Evolutionary conservation across 1,140 invertebrate genomes (phyloP), one percentile per base, ranked within the genome.

Genomic region (Leptoteleia sp.): DNA sequence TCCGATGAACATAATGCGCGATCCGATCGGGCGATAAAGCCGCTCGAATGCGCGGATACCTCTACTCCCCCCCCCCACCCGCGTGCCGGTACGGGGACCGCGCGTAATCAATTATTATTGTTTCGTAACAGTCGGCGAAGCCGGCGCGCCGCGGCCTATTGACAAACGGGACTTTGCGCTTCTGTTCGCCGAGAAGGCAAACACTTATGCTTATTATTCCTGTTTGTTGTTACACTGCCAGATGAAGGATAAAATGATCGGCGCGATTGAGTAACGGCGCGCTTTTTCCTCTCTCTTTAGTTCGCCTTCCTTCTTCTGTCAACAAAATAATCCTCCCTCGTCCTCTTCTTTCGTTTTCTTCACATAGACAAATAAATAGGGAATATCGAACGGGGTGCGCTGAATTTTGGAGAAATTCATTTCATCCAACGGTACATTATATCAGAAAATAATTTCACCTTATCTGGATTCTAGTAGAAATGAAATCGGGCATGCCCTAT

Each of bases 61-160:
- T n/a, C n/a, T n/a, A n/a, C n/a, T n/a, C 16, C 12, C 40, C n/a
- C 52, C 19, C 52, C 15, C 8, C 15, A 13, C 38, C 54, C 54
- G 50, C 43, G 11, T 43, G 62, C 45, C 62, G 59, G 50, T 68
- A 27, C 47, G 48, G 48, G 47, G 12, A 68, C 47, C 61, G 52
- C 31, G 48, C 45, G 37, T 61, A 75, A 73, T 65, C 59, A 75
- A 68, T 68, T 67, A 76, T 75, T 75, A 65, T 75, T 75, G 50
- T 72, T 72, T 72, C 57, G 50, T 42, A 62, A 65, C 42, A 6
- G 19, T 12, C 31, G n/a, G n/a, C 1, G 37, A 8, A 6, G 12
- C 29, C 43, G 25, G 22, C 4, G 22, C 22, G n/a, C n/a, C 15
- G 27, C 37, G 37, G 50, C 52, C 45, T 48, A 71, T 64, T 73